Evolutionary conservation across 1,140 invertebrate species (phyloP), one percentile per base, ranked within the genome.

Genomic region (Zaprionus camerounensis): DNA sequence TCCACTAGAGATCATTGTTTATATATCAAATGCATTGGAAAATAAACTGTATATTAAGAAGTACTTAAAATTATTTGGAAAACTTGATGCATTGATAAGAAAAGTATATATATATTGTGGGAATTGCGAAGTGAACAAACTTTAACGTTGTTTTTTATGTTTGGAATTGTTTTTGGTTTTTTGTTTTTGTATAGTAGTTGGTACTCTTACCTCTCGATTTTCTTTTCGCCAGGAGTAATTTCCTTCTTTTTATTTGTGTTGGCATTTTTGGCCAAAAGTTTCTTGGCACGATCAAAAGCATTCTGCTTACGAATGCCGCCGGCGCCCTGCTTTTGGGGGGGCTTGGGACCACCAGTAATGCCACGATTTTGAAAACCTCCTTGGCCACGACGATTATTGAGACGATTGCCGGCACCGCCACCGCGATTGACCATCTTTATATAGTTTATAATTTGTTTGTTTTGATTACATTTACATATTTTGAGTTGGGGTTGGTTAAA

Each of bases 201-300:
- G 73, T 88, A 88, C 78, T 92, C 92, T 93, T 93, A 93, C 92
- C 92, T 93, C 92, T 92, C 91, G 76, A 78, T 90, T 91, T 93
- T 93, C 80, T 92, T 92, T 82, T 93, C 92, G 88, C 88, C 92
- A 91, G 91, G 81, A 92, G 92, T 88, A 84, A 80, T 83, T 88
- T 88, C 85, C 85, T 90, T 91, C 91, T 92, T 92, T 84, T 92
- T 92, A 90, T 92, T 92, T 85, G 90, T 90, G 81, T 92, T 92
- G 91, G 91, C 90, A 92, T 92, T 92, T 92, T 93, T 93, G 81
- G 92, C 92, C 92, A 93, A 91, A 93, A 92, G 91, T 93, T 93
- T 93, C 91, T 93, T 93, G 75, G 92, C 92, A 91, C 92, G 92
- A 92, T 92, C 92, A 90, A 92, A 92, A 82, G 92, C 91, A 92